Conservation (phyloP, 2,888 invertebrate species). For the Hirtodrosophila duncani region DNA sequence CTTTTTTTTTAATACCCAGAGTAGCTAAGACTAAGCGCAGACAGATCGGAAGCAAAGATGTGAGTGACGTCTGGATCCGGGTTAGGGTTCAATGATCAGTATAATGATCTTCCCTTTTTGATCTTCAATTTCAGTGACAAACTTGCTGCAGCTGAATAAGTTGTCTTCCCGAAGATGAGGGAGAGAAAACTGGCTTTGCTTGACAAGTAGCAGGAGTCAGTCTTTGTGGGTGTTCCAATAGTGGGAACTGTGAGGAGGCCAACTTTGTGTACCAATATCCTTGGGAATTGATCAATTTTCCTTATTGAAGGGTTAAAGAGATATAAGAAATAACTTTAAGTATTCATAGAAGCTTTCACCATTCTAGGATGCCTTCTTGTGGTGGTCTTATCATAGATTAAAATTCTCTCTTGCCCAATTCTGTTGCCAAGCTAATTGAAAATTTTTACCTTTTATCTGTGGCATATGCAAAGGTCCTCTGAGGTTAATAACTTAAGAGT, state of each 20-base stretch:
- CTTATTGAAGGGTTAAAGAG: neutral
- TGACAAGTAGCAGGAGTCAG: too few species aligned
- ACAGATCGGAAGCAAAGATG: constrained; percentile 64
- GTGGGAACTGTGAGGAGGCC: too few species aligned
- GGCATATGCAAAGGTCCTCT: too few species aligned
- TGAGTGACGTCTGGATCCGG: constrained; percentile 30
- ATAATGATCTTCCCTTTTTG: constrained; percentile 59
- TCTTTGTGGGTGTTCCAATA: too few species aligned
- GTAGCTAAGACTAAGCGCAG: constrained; percentile 18
- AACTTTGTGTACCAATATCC: too few species aligned
- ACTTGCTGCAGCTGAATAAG: constrained; percentile 3
- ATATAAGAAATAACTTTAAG: too few species aligned
- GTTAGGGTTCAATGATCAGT: constrained; percentile 54
- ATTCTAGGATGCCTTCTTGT: too few species aligned
- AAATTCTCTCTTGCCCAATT: neutral
- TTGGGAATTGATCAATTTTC: too few species aligned
- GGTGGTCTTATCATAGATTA: constrained; percentile 3
- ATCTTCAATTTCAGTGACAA: constrained; percentile 47
- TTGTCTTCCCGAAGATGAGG: too few species aligned
- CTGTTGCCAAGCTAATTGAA: constrained; percentile 1
- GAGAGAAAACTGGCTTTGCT: too few species aligned
- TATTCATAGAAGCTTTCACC: too few species aligned
- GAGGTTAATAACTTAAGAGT: constrained; percentile 55
- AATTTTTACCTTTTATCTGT: too few species aligned
- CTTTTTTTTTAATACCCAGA: constrained; percentile 5